Base-by-base conservation (phyloP, 2,113 vertebrate genomes). In the Mastomys coucha region DNA sequence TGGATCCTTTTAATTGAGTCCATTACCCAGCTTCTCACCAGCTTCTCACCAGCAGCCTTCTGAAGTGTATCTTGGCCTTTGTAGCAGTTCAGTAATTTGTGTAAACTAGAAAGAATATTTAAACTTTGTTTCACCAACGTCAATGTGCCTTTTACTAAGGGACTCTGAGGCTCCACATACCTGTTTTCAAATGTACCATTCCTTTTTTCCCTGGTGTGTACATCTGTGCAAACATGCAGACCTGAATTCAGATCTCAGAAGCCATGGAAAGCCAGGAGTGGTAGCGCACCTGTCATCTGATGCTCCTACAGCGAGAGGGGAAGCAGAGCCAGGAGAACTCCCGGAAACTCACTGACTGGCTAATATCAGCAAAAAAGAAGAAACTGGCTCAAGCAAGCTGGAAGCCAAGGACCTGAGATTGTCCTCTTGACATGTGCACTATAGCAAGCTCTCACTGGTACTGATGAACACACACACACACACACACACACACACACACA, bases 1-100 rank as follows among this genome's bases (percentile, higher is more conserved):
- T 92, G 91, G 88, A 81, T 75, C 85, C n/a, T 72, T 49, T 81
- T 95, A 72, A 56, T 4, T 60, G 88, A 17, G 39, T 51, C 77
- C 42, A 78, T 86, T 58, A 67, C 20, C 28, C 26, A 56, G 77
- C 67, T 89, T 90, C 88, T 65, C 85, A 13, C 28, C 26, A 56
- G 77, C 67, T 89, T 90, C 88, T 65, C 85, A 13, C 28, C 51
- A 42, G 8, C 17, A 1, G n/a, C 33, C 4, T n/a, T 95, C 60
- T 33, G 19, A 53, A 80, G 49, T 10, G 4, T 14, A 6, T 90
- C 88, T 49, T 53, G 7, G 85, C 70, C 93, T 75, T 94, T 78
- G 80, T 76, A 90, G 73, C 67, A 63, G 77, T 72, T 90, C 42
- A 39, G 65, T 53, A 56, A 76, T 95, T 89, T 81, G 11, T 53